These are phyloP conservation scores for Tetragnatha montana DNA, from an alignment of 2,888 invertebrate genomes.

Conservation along the genomic window DNA sequence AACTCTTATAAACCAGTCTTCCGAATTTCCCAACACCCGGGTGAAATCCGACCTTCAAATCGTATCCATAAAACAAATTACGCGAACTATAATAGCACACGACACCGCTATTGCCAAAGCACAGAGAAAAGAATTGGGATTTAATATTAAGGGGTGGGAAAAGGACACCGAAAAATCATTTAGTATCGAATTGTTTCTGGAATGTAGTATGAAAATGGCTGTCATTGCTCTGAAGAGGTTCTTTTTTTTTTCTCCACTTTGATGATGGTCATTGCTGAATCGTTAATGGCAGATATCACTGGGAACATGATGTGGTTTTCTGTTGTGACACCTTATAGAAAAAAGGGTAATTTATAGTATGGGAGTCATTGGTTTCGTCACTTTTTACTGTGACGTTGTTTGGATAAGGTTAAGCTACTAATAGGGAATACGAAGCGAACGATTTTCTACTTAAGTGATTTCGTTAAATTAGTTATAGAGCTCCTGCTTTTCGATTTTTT, in stretches of 20 bases:
- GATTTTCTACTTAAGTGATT: too few relatives aligned
- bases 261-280: not conserved
- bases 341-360: not conserved
- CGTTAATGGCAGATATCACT: not conserved
- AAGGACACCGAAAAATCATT: not conserved
- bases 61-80: constrained; percentile 4
- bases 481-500: too few relatives aligned
- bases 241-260: not conserved
- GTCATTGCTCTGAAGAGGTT: not conserved
- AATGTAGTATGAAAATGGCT: constrained; percentile 4
- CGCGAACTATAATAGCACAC: not conserved
- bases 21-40: not conserved
- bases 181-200: not conserved
- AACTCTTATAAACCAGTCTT: constrained; percentile 15
- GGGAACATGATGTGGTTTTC: not conserved
- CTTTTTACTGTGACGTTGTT: too few relatives aligned
- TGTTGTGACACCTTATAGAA: not conserved
- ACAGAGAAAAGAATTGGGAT: not conserved
- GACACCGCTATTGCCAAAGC: not conserved
- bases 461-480: too few relatives aligned
- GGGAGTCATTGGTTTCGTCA: too few relatives aligned
- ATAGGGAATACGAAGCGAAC: too few relatives aligned
- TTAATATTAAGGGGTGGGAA: not conserved
- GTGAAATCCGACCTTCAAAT: constrained; percentile 17
- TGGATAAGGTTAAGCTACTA: too few relatives aligned